Conservation (phyloP, 2,888 invertebrate genomes). For the Serripes groenlandicus region DNA sequence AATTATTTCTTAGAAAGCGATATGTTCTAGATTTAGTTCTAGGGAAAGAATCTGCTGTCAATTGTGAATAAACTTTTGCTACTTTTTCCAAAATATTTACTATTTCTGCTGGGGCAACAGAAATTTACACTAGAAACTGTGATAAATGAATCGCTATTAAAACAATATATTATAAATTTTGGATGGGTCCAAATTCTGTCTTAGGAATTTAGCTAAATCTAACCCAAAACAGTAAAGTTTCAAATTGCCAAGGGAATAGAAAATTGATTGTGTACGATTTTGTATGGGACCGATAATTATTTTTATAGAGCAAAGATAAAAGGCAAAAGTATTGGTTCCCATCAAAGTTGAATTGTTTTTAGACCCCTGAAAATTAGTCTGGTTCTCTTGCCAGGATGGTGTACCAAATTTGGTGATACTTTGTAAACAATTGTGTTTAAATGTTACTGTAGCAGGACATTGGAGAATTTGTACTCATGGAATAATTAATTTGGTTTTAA, state of each 20-base stretch:
- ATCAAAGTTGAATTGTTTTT: conserved; percentile 13
- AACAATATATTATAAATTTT: too few relatives aligned
- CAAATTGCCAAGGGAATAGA: conserved; percentile 21
- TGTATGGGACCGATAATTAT: conserved; percentile 34
- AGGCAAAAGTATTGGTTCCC: conserved; percentile 14
- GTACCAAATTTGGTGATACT: neutral
- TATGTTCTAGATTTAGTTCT: too few relatives aligned
- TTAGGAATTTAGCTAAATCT: neutral
- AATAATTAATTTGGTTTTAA: conserved; percentile 26
- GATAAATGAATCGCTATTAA: too few relatives aligned
- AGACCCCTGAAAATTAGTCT: neutral
- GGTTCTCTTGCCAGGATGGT: neutral
- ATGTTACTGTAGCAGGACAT: neutral
- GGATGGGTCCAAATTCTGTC: neutral
- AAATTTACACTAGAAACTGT: too few relatives aligned
- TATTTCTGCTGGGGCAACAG: too few relatives aligned
- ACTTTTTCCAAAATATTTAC: too few relatives aligned
- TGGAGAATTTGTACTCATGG: conserved; percentile 15
- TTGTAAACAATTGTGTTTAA: neutral
- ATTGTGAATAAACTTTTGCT: too few relatives aligned
- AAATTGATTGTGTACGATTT: conserved; percentile 53
- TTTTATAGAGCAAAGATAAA: conserved; percentile 29
- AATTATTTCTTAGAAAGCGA: too few relatives aligned
- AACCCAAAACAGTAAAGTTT: neutral
- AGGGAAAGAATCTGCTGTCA: too few relatives aligned